A percentile compares a stretch with the other conserved stretches of the same genome.
Evolutionary conservation across 2,888 invertebrate species (phyloP).

Genomic region (Gymnosoma rotundatum): DNA sequence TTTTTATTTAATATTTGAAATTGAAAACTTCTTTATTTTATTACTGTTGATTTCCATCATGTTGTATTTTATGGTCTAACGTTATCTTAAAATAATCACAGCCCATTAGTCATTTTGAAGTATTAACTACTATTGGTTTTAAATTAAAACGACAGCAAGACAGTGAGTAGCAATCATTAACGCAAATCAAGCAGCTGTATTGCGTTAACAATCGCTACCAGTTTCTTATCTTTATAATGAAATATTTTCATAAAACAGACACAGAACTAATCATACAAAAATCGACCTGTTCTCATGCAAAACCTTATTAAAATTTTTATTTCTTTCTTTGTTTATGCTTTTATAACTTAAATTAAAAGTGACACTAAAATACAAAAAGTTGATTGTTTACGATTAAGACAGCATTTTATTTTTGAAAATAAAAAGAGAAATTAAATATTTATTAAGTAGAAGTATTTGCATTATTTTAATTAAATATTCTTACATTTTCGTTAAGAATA

Average conservation of each 20-base stretch:
- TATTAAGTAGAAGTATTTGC: conserved; percentile 32
- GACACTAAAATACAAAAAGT: conserved; percentile 55
- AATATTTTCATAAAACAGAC: conserved; percentile 50
- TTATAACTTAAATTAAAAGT: conserved; percentile 60
- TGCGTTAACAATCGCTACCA: conserved; percentile 66
- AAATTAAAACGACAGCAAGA: conserved; percentile 64
- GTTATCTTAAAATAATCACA: conserved; percentile 80
- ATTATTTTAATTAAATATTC: conserved; percentile 61
- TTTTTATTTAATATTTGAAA: no score
- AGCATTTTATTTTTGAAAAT: conserved; percentile 23
- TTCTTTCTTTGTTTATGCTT: conserved; percentile 7
- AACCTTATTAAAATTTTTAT: conserved; percentile 6
- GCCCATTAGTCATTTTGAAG: conserved; percentile 80
- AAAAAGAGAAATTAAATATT: conserved; percentile 36
- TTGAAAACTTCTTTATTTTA: not conserved
- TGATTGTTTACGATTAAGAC: conserved; percentile 30
- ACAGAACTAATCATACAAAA: not conserved
- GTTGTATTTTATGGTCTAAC: conserved; percentile 71
- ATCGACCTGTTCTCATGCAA: not conserved
- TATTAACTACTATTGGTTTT: conserved; percentile 62
- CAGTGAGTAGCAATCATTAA: conserved; percentile 33
- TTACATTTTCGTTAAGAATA: conserved; percentile 23
- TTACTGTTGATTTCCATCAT: conserved; percentile 20
- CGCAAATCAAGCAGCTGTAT: conserved; percentile 62
- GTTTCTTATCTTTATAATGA: conserved; percentile 65